These are phyloP conservation scores for Petromus typicus DNA, from an alignment of 2,113 vertebrate genomes.

Conservation along the genomic window DNA sequence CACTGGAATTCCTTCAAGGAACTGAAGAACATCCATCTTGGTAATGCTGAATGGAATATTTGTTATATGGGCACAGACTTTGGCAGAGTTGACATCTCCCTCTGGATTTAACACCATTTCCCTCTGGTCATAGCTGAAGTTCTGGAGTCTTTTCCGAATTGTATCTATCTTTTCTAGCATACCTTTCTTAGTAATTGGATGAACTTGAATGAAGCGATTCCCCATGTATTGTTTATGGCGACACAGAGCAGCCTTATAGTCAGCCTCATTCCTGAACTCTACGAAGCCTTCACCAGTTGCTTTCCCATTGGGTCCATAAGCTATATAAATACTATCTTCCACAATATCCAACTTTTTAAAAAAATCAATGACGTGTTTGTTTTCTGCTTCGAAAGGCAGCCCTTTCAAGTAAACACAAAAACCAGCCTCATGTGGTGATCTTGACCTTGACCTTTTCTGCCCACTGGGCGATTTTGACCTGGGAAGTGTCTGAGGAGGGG, in stretches of 20 bases:
- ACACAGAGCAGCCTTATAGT: slow-evolving; percentile 95
- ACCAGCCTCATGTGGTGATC: slow-evolving; percentile 96
- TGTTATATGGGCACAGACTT: slow-evolving; percentile 95
- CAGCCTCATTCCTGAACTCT: slow-evolving; percentile 95
- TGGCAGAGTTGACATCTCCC: slow-evolving; percentile 86
- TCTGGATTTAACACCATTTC: slow-evolving; percentile 90
- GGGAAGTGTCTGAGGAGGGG: slow-evolving; percentile 86
- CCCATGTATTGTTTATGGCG: slow-evolving; percentile 99
- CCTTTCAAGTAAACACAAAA: slow-evolving; percentile 98
- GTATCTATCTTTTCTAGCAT: slow-evolving; percentile 98
- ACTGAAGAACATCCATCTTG: slow-evolving; percentile 96
- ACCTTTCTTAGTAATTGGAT: slow-evolving; percentile 96
- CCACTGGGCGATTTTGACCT: slow-evolving; percentile 89
- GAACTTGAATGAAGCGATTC: slow-evolving; percentile 98
- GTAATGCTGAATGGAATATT: slow-evolving; percentile 98
- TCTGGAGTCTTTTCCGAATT: slow-evolving; percentile 95
- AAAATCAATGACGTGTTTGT: slow-evolving; percentile 98
- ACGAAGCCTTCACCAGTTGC: slow-evolving; percentile 98
- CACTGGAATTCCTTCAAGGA: slow-evolving; percentile 95
- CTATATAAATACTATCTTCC: slow-evolving; percentile 98
- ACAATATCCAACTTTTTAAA: slow-evolving; percentile 97
- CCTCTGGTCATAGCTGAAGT: slow-evolving; percentile 93
- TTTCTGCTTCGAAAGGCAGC: slow-evolving; percentile 98
- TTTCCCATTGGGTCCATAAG: slow-evolving; percentile 96
- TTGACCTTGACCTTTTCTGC: slow-evolving; percentile 93